phyloP scores from a whole-genome alignment of 1,140 invertebrate species.

The Euwallacea fornicatus region DNA sequence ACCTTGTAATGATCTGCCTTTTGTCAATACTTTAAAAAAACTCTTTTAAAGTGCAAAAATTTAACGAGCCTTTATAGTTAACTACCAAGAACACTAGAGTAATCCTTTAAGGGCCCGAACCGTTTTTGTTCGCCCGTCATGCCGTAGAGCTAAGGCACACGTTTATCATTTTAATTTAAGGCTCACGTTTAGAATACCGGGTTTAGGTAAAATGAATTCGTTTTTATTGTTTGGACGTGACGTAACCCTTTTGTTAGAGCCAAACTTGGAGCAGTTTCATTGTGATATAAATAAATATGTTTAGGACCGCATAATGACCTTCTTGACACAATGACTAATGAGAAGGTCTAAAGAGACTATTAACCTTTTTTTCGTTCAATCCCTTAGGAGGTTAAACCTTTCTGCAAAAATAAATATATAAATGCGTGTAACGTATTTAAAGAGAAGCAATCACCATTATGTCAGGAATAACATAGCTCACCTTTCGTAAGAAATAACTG shows the following conservation, averaged over 20 bases:
- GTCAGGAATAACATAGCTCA: too few relatives aligned
- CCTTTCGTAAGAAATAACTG: too few relatives aligned
- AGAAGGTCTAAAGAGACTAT: too few relatives aligned
- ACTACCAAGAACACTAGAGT: neutral
- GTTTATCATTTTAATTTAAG: slow-evolving; percentile 33
- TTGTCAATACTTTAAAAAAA: neutral
- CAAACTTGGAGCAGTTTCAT: too few relatives aligned
- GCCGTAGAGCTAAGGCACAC: slow-evolving; percentile 2
- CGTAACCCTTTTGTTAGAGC: slow-evolving; percentile 7
- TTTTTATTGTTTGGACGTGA: slow-evolving; percentile 24
- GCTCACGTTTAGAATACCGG: slow-evolving; percentile 25
- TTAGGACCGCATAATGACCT: too few relatives aligned
- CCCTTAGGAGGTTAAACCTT: too few relatives aligned
- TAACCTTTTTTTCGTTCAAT: too few relatives aligned
- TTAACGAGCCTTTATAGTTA: neutral
- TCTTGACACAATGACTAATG: too few relatives aligned
- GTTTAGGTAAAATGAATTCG: slow-evolving; percentile 24
- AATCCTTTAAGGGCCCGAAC: neutral
- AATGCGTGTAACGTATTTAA: too few relatives aligned
- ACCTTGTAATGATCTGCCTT: neutral
- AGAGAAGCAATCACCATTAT: too few relatives aligned
- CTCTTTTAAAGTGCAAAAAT: neutral
- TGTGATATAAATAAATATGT: too few relatives aligned
- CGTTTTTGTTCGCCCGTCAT: neutral
- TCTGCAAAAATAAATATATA: too few relatives aligned